Percentiles rank a stretch among this genome's conserved stretches.
Conservation (phyloP, 2,888 invertebrate species). For the Cephonodes hylas region DNA sequence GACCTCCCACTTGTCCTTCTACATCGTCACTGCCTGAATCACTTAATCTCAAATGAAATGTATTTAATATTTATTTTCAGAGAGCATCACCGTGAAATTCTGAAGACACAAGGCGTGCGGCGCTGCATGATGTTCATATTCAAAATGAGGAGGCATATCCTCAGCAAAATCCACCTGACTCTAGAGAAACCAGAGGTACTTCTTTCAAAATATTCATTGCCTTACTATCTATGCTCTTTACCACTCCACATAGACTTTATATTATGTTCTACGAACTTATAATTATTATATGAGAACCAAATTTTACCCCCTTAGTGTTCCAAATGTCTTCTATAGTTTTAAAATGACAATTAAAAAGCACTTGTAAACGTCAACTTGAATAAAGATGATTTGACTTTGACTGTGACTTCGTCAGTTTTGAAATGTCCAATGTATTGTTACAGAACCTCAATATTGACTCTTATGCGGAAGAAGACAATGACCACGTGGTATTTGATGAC, state of each 20-base stretch:
- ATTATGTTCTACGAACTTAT: too few species aligned
- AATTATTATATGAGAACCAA: too few species aligned
- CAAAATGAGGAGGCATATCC: conserved; percentile 84
- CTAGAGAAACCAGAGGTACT: conserved; percentile 79
- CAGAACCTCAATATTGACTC: conserved; percentile 43
- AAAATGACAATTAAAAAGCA: too few species aligned
- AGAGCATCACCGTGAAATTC: conserved; percentile 91
- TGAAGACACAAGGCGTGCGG: conserved; percentile 92
- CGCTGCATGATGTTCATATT: conserved; percentile 91
- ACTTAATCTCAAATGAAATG: background rate
- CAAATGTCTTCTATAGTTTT: too few species aligned
- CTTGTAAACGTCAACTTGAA: too few species aligned
- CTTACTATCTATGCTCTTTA: background rate
- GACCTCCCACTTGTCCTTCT: too few species aligned
- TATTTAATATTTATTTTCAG: conserved; percentile 55
- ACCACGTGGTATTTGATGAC: conserved; percentile 62
- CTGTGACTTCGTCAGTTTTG: too few species aligned
- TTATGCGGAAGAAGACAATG: conserved; percentile 50
- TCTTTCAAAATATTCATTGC: background rate
- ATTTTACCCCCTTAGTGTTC: too few species aligned
- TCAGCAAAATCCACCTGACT: conserved; percentile 86
- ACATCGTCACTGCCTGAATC: background rate
- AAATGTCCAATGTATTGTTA: background rate
- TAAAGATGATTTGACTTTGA: too few species aligned
- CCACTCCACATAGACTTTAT: too few species aligned